Evolutionary conservation across 2,888 invertebrate genomes (phyloP), one percentile per base, ranked within the genome.

Genomic region (Marronus borbonicus): DNA sequence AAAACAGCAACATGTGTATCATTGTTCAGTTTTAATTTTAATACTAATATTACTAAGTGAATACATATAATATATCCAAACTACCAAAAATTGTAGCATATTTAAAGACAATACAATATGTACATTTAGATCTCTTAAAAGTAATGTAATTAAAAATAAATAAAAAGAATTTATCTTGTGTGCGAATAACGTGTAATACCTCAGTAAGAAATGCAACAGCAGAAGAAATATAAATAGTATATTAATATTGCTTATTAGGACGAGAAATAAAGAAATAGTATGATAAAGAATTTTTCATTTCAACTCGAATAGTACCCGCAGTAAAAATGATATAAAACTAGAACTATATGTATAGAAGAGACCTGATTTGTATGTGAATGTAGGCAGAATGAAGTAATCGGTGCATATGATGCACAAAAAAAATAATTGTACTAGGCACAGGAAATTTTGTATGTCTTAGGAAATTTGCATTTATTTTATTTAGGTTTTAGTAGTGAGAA

Each of bases 381-480:
- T 70, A 64, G 55, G 10, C 55, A 58, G 62, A 62, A 39, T 36
- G 10, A 65, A 76, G 12, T 74, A 70, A 70, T 70, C 31, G 39
- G 24, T 62, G 62, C 24, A 62, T 62, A 17, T 58, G 20, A 20
- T 58, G 55, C 55, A 62, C 10, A 24, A 14, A 62, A 14, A 17
- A 14, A 10, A 17, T 55, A 69, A 24, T 44, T 75, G 75, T 79
- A 78, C 78, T 69, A 72, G 74, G 52, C 78, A 76, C 77, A 76
- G 80, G 3, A 76, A 82, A 76, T 77, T 78, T 76, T 76, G 76
- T 64, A 31, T 36, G 65, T 66, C 17, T 39, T 76, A 76, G 76
- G 55, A 76, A 76, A 66, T 76, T 8, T 44, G 76, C 76, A 76
- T 76, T 76, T 76, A 76, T 76, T 76, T 76, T 55, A 55, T 50